Conservation (phyloP, 2,797 vertebrate species). For the Gephyroberyx darwinii region DNA sequence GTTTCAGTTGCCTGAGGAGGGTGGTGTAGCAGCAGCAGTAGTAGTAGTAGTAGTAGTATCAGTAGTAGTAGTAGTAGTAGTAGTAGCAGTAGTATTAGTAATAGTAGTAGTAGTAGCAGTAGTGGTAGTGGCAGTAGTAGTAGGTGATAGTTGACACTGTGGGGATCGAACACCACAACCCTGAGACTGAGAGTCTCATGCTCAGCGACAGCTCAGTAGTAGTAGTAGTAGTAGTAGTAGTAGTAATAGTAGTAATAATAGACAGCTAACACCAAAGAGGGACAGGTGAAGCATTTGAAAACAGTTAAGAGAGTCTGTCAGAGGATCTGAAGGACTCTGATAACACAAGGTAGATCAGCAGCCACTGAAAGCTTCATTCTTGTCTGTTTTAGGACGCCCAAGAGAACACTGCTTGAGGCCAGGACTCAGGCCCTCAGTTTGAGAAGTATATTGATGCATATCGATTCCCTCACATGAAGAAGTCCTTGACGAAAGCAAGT, state of each 20-base stretch:
- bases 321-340: slow-evolving; percentile 25
- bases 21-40: too few species aligned
- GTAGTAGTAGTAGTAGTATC: too few species aligned
- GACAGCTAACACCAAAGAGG: neutral
- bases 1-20: slow-evolving; percentile 4
- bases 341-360: slow-evolving; percentile 12
- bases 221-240: too few species aligned
- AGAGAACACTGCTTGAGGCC: slow-evolving; percentile 6
- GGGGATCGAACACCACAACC: too few species aligned
- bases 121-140: too few species aligned
- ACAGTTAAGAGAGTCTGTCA: slow-evolving; percentile 31
- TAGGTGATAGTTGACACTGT: too few species aligned
- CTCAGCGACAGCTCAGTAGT: too few species aligned
- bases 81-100: too few species aligned
- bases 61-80: too few species aligned
- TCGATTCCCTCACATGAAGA: neutral
- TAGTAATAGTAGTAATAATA: too few species aligned
- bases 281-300: slow-evolving; percentile 4
- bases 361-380: slow-evolving; percentile 12
- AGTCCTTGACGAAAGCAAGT: neutral
- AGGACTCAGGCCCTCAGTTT: neutral
- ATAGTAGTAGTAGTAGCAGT: too few species aligned
- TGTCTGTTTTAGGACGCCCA: slow-evolving; percentile 4
- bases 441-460: neutral
- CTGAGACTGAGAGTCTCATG: too few species aligned